A percentile compares a stretch with the other conserved stretches of the same genome.
Evolutionary conservation across 2,797 vertebrate genomes (phyloP).

Genomic region (Momotus momota): DNA sequence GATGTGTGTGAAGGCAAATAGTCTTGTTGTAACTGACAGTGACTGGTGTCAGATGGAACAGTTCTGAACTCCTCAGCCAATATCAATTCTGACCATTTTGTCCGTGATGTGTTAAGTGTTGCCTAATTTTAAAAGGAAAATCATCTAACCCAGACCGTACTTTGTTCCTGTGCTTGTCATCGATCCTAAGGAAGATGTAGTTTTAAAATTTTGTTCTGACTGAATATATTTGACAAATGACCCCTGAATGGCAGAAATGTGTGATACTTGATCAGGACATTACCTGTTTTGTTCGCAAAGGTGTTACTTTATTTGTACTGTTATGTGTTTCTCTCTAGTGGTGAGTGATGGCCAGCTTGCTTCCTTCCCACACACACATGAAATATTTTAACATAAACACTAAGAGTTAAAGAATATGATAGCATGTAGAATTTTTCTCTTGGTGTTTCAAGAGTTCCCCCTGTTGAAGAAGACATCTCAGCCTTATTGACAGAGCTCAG

Average conservation of each 20-base stretch:
- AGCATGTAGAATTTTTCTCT: neutral
- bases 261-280: neutral
- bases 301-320: neutral
- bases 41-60: neutral
- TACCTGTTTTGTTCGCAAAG: neutral
- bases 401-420: neutral
- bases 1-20: neutral
- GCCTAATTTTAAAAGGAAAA: neutral
- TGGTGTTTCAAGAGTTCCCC: neutral
- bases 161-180: neutral
- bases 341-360: neutral
- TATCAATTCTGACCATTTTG: neutral
- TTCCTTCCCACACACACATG: accelerated
- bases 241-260: neutral
- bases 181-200: neutral
- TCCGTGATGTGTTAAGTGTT: accelerated
- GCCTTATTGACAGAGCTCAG: neutral
- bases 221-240: neutral
- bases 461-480: neutral
- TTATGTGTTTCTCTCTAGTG: neutral
- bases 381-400: neutral
- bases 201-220: neutral
- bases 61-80: neutral
- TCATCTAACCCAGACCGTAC: accelerated
- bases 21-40: neutral